These are phyloP conservation scores for Heliconius melpomene DNA, from an alignment of 1,140 invertebrate species.

Conservation along the genomic window DNA sequence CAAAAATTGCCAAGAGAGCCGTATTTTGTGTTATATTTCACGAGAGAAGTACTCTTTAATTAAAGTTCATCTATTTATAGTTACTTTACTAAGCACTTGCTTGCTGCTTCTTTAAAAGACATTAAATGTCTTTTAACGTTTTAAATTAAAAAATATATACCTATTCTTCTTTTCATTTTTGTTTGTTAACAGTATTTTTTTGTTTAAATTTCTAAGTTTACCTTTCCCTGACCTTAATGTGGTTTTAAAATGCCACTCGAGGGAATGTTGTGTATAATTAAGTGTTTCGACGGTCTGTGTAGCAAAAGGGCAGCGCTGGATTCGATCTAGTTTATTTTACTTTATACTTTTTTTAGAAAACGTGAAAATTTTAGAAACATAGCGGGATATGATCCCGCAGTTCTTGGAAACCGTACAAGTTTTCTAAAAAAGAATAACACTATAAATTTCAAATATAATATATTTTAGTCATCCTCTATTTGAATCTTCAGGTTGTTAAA, in stretches of 20 bases:
- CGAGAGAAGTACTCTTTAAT: background rate
- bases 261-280: background rate
- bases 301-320: background rate
- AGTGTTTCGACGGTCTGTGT: background rate
- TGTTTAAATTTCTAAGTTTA: conserved; percentile 1
- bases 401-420: too few species aligned
- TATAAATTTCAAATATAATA: too few species aligned
- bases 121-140: background rate
- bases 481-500: too few species aligned
- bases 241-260: background rate
- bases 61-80: background rate
- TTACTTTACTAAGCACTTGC: background rate
- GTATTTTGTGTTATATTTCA: background rate
- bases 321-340: too few species aligned
- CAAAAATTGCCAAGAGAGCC: background rate
- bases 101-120: background rate
- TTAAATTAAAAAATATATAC: background rate
- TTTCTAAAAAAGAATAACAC: too few species aligned
- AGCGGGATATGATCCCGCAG: too few species aligned
- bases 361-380: too few species aligned
- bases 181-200: background rate
- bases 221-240: background rate
- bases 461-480: too few species aligned
- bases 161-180: background rate
- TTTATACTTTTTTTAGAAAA: too few species aligned